Evolutionary conservation across 2,113 vertebrate genomes (phyloP), one percentile per base, ranked within the genome.

Genomic region (Dipodomys stephensi): DNA sequence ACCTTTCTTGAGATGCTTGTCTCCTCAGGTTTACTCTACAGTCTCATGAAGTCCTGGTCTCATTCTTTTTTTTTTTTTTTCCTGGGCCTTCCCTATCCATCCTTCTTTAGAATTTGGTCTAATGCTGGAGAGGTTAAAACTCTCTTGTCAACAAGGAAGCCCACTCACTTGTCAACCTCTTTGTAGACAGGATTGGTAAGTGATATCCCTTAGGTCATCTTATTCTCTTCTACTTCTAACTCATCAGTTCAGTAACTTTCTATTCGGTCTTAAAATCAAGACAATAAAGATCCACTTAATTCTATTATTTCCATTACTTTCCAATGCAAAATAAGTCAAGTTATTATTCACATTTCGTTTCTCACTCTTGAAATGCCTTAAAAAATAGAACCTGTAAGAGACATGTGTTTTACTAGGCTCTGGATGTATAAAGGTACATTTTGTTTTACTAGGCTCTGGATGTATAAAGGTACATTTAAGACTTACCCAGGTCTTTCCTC

Each of bases 291-390:
- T 86, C 6, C 30, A 25, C 62, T 69, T 74, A 46, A 69, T 79
- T 53, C 49, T 22, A 9, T 91, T 83, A 44, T 73, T 49, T 91
- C 72, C 39, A 4, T 64, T 23, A 62, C 44, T 73, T 27, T 78
- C 35, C n/a, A 60, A 19, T 30, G 16, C 88, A 64, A 85, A 78
- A 73, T 30, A 4, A 53, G 20, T 30, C 74, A 81, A 25, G 32
- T 65, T 53, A 0, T 86, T 79, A 65, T 83, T 82, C 39, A 65
- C 9, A 82, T n/a, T 44, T 67, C 30, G 4, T 60, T 74, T 49
- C 80, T 92, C 16, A 80, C 57, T 94, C 44, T 73, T 78, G 80
- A 88, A 94, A 69, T 60, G 68, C 18, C 53, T 7, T 49, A 49
- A 39, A 80, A 81, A 93, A 28, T 1, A 30, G 28, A 82, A 39